Conservation (phyloP, 2,113 vertebrate genomes). For the Epinephelus lanceolatus region DNA sequence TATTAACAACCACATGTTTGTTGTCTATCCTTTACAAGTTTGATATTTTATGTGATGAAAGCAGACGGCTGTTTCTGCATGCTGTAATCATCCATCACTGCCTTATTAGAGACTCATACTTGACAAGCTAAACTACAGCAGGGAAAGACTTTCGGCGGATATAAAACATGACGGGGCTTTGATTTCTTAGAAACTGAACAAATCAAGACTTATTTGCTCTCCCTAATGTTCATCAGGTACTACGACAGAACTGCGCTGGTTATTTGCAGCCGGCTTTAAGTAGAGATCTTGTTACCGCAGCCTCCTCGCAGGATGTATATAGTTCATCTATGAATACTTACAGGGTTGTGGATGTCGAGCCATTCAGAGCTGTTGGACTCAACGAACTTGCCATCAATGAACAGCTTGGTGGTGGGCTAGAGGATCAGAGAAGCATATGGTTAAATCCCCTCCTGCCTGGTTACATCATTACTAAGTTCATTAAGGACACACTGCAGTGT, state of each 20-base stretch:
- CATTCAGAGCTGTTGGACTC: slow-evolving; percentile 95
- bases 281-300: slow-evolving; percentile 15
- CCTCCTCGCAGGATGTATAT: slow-evolving; percentile 5
- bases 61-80: slow-evolving; percentile 20
- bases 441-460: slow-evolving; percentile 28
- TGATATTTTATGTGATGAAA: slow-evolving; percentile 14
- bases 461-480: slow-evolving; percentile 26
- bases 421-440: slow-evolving; percentile 51
- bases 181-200: slow-evolving; percentile 22
- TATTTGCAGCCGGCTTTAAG: slow-evolving; percentile 17
- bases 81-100: slow-evolving; percentile 22
- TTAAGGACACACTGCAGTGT: neutral
- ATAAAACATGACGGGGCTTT: neutral
- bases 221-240: neutral
- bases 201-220: slow-evolving; percentile 5
- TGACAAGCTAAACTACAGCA: neutral
- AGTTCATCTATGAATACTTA: slow-evolving; percentile 82
- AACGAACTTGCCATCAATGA: slow-evolving; percentile 97
- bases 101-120: slow-evolving; percentile 18
- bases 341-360: slow-evolving; percentile 96
- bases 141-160: neutral
- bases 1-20: slow-evolving; percentile 35
- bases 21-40: slow-evolving; percentile 29
- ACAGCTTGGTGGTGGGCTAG: slow-evolving; percentile 95
- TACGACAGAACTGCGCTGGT: neutral